Base-by-base conservation (phyloP, 2,888 invertebrate species). In the Brachypalpus laphriformis region DNA sequence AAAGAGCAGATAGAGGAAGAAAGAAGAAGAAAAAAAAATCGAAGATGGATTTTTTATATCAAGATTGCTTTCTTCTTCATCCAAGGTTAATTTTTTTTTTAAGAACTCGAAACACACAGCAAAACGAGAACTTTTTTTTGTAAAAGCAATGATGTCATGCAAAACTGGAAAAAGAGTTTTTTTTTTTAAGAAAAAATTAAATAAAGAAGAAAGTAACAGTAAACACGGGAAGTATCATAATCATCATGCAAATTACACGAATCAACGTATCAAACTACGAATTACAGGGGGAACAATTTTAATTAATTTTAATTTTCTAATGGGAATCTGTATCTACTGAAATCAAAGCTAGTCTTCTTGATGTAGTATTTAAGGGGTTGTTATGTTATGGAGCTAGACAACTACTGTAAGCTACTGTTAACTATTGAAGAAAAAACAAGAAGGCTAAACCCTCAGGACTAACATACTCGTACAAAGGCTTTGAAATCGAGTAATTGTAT, bases 131-230 rank as follows among this genome's bases (percentile, higher is more conserved):
- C 1, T 57, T 18, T 45, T 49, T 51, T 63, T 16, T 31, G 28
- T 31, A 22, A 59, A 75, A 18, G 22, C 51, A 70, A 45, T 70
- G 77, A 77, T 68, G 68, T 77, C 77, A 25, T 25, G 25, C 25
- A 1, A 9, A 47, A 66, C 37, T 54, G 9, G n/a, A 47, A 63
- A 31, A 51, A 54, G 16, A 57, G 25, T 25, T 25, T 25, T 25
- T 25, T 25, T 25, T 25, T 25, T 25, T n/a, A n/a, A n/a, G n/a
- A n/a, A n/a, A n/a, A n/a, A n/a, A 16, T 22, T 3, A 22, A 4
- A 14, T 7, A 16, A 34, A 37, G 34, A 51, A 61, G 4, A 40
- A 31, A 31, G 37, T 37, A 65, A 56, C 34, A 22, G 45, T 61
- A 20, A 51, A 16, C n/a, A 37, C 37, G 14, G 56, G 57, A 45